Evolutionary conservation across 2,113 vertebrate species (phyloP), one percentile per base, ranked within the genome.

Genomic region (Leucopsar rothschildi): DNA sequence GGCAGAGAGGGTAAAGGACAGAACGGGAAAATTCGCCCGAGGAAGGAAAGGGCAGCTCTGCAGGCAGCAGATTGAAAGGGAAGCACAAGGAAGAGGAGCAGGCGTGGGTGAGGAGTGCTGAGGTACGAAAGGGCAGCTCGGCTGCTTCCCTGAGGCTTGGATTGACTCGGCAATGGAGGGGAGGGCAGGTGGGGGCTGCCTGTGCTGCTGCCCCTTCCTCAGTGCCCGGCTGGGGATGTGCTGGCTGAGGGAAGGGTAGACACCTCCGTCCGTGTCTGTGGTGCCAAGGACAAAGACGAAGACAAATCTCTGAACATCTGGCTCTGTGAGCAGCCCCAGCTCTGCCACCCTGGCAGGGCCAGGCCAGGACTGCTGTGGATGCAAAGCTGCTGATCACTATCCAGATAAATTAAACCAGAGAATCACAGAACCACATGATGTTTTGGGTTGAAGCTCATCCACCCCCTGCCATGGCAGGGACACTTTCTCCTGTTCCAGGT

Each of bases 81-180:
- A 68, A 33, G n/a, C 27, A 3, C 9, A 20, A 45, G 73, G 11
- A 52, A 29, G 45, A 66, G 86, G n/a, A 47, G 72, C 42, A 12
- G 64, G 50, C 5, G 35, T 19, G 60, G 65, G 69, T 24, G 73
- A 4, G 53, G 21, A n/a, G 56, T 0, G 11, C 39, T 16, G 63
- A 55, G 76, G 31, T n/a, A 24, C 37, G 3, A 33, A 81, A 40
- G 59, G 53, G 49, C 28, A 9, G 55, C 50, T 1, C 50, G 20
- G 53, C 72, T 37, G 28, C 59, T 28, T 8, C 35, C n/a, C 49
- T 15, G 53, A 11, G 68, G 4, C 8, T 7, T 17, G 17, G 39
- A 4, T 12, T 7, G 10, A 15, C 7, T 7, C 11, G 5, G 82
- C 0, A 9, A 2, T 0, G 11, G 23, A 47, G 56, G 27, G 24